Base-by-base conservation (phyloP, 2,888 invertebrate species). In the Pelosia muscerda region DNA sequence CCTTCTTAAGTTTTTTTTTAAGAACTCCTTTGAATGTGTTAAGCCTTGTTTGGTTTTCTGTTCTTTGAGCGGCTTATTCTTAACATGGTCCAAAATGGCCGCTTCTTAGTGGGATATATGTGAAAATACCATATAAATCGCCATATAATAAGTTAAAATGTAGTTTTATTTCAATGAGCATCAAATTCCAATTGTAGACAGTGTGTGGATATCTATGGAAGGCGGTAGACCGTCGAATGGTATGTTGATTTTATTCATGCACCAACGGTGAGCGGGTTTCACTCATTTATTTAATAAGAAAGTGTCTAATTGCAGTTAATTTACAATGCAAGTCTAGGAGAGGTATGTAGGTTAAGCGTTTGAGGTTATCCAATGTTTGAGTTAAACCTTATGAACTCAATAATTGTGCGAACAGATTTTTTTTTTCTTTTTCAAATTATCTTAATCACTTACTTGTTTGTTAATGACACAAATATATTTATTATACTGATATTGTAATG, bases 231-330 rank as follows among this genome's bases (percentile, higher is more conserved):
- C 60, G 53, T 67, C 55, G 22, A 23, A 61, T 62, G 59, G 71
- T 68, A 70, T 62, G 65, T 68, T 77, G 81, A 66, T 59, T 58
- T 68, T 78, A 81, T 86, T 88, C 84, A 88, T 88, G 88, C 88
- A 84, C 81, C 78, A 77, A 73, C 76, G 78, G 60, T 73, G 66
- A 49, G 71, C 74, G 73, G 69, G 75, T 90, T 89, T 90, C 87
- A 83, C 86, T 80, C 79, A 75, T 79, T 76, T 76, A 78, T 86
- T 86, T 83, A 82, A 84, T 83, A 84, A 74, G 87, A 89, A 88
- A 90, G 87, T 80, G 61, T 78, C 59, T 87, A 86, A 89, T 88
- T 88, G 75, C 66, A 70, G 69, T 66, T 71, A 56, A 75, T 81
- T 81, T 68, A 26, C 63, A 62, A 62, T 53, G 58, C 69, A 68